A percentile compares a stretch with the other conserved stretches of the same genome.
phyloP scores from a whole-genome alignment of 2,888 invertebrate species.

The Malthinus seriepunctatus region DNA sequence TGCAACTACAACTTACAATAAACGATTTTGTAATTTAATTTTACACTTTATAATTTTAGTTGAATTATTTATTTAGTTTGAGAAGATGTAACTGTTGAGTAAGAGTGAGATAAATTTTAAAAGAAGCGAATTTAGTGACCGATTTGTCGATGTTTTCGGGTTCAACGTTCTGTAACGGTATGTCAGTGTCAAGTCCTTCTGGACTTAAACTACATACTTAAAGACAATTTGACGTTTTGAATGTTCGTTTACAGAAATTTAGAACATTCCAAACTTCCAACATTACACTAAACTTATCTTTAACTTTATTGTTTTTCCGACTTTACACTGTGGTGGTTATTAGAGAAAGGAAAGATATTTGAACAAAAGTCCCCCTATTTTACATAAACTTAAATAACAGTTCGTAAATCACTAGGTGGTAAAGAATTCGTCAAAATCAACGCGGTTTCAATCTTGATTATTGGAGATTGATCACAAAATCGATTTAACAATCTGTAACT shows the following conservation, averaged over 20 bases:
- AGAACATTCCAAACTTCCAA: slow-evolving; percentile 10
- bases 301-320: background rate
- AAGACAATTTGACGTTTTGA: slow-evolving; percentile 14
- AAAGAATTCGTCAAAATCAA: slow-evolving; percentile 11
- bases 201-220: slow-evolving; percentile 19
- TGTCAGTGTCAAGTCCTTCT: slow-evolving; percentile 29
- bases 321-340: background rate
- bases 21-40: slow-evolving; percentile 22
- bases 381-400: background rate
- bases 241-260: slow-evolving; percentile 7
- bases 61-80: slow-evolving; percentile 9
- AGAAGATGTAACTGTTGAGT: background rate
- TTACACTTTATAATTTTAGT: slow-evolving; percentile 19
- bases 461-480: slow-evolving; percentile 32
- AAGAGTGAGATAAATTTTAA: background rate
- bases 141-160: slow-evolving; percentile 27
- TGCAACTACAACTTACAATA: slow-evolving; percentile 17
- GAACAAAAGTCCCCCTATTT: background rate
- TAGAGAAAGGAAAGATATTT: background rate
- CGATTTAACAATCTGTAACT: slow-evolving; percentile 33
- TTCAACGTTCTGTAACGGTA: slow-evolving; percentile 35
- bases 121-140: slow-evolving; percentile 27
- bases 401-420: slow-evolving; percentile 3
- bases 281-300: background rate
- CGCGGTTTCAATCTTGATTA: slow-evolving; percentile 26